Evolutionary conservation across 2,888 invertebrate genomes (phyloP).

Genomic region (Vandiemenella viatica): DNA sequence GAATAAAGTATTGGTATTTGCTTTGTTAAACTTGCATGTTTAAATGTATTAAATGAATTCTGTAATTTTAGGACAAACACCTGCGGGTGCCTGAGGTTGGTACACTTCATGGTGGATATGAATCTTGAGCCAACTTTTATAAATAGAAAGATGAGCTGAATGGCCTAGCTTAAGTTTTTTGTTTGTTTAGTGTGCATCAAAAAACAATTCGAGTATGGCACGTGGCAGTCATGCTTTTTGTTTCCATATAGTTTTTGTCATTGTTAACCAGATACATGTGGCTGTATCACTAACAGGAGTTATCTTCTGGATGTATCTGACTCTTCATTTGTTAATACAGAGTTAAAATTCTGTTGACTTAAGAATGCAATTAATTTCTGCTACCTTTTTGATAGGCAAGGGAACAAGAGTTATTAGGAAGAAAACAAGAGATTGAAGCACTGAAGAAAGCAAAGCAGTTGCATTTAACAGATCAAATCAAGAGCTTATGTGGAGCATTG

Average conservation of each 20-base stretch:
- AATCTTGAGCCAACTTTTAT: slow-evolving; percentile 4
- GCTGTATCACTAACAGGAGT: no score
- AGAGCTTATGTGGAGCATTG: slow-evolving; percentile 11
- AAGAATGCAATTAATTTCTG: neutral
- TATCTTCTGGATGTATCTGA: no score
- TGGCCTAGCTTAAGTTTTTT: slow-evolving; percentile 1
- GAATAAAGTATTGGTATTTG: no score
- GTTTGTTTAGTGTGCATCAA: neutral
- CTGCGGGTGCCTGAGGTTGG: no score
- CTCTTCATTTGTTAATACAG: neutral
- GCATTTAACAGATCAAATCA: slow-evolving; percentile 4
- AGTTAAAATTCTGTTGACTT: neutral
- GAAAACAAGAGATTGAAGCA: slow-evolving; percentile 34
- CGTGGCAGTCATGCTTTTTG: no score
- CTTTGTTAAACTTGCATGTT: no score
- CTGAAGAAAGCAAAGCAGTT: slow-evolving; percentile 26
- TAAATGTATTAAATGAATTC: no score
- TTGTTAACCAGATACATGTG: no score
- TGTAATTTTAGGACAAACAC: no score
- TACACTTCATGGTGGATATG: neutral
- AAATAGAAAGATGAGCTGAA: slow-evolving; percentile 6
- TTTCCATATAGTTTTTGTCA: no score
- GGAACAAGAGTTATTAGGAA: slow-evolving; percentile 38
- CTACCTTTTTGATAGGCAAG: slow-evolving; percentile 33
- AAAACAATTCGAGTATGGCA: no score